phyloP scores from a whole-genome alignment of 2,113 vertebrate species.

The Tricholaema leucomelas region DNA sequence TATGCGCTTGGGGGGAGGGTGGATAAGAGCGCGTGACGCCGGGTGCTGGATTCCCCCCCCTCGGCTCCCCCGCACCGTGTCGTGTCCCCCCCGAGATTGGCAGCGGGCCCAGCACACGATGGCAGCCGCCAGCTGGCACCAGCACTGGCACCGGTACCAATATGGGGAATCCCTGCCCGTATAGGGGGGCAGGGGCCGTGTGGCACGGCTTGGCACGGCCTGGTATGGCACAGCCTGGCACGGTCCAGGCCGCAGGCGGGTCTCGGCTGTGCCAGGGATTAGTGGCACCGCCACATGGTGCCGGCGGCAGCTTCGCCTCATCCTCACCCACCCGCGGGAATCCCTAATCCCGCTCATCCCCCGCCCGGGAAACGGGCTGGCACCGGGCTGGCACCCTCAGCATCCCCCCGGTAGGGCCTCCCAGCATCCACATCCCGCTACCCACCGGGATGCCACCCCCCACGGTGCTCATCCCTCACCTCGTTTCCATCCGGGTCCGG shows the following conservation, averaged over 20 bases:
- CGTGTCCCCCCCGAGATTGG: neutral
- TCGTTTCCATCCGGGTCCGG: neutral
- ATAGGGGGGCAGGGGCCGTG: neutral
- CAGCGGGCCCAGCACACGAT: neutral
- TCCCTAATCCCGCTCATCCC: neutral
- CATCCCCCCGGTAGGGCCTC: neutral
- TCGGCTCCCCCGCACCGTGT: too few species aligned
- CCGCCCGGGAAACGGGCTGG: neutral
- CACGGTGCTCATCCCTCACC: neutral
- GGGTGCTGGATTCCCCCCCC: neutral
- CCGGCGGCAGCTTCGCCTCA: neutral
- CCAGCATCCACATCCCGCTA: neutral
- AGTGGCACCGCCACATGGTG: accelerated
- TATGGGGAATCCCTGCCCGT: neutral
- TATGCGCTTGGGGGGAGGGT: neutral
- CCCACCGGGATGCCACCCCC: neutral
- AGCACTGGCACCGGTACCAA: neutral
- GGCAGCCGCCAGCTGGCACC: neutral
- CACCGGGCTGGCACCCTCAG: neutral
- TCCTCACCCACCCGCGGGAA: neutral
- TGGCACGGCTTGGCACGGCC: neutral
- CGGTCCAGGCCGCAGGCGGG: neutral
- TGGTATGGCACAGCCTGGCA: neutral
- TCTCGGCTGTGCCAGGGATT: neutral
- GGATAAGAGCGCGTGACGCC: neutral